Base-by-base conservation (phyloP, 2,113 vertebrate genomes). In the Megaptera novaeangliae region DNA sequence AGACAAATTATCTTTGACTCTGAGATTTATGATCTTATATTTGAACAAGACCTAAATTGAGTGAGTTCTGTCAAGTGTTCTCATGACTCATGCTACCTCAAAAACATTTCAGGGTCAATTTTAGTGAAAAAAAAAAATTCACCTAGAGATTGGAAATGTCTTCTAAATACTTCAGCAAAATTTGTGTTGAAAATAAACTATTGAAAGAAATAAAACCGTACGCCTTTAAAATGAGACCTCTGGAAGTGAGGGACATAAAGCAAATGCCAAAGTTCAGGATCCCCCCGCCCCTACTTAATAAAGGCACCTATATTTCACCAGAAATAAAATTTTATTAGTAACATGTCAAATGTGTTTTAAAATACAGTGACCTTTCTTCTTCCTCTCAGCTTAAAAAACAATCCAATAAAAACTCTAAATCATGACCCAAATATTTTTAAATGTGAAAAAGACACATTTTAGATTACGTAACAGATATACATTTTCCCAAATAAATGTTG, bases 321-420 rank as follows among this genome's bases (percentile, higher is more conserved):
- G 98, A 98, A 99, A 98, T 98, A 98, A 98, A 98, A 96, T 98
- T 99, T 98, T 99, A 98, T 98, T 99, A 97, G 97, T 97, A 98
- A 98, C 95, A 96, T 98, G 98, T 98, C 98, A 98, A 98, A 98
- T 95, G 85, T 98, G 69, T 98, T 98, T 98, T 98, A 99, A 99
- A 99, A 99, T 98, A 99, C 98, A 98, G 97, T 97, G 98, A 98
- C 98, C 88, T 97, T 98, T 98, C 97, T 98, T 98, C 97, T 98
- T 98, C 97, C 96, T 97, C 96, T 97, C 97, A 98, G 98, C 98
- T 98, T 98, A 98, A 98, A 99, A 99, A 99, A 98, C 98, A 98
- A 97, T 97, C 97, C 98, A 97, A 98, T 98, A 98, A 98, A 98
- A 99, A 98, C 95, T 98, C 98, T 92, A 88, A 97, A 84, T 94